Conservation (phyloP, 1,140 invertebrate genomes). For the Hermetia illucens region DNA sequence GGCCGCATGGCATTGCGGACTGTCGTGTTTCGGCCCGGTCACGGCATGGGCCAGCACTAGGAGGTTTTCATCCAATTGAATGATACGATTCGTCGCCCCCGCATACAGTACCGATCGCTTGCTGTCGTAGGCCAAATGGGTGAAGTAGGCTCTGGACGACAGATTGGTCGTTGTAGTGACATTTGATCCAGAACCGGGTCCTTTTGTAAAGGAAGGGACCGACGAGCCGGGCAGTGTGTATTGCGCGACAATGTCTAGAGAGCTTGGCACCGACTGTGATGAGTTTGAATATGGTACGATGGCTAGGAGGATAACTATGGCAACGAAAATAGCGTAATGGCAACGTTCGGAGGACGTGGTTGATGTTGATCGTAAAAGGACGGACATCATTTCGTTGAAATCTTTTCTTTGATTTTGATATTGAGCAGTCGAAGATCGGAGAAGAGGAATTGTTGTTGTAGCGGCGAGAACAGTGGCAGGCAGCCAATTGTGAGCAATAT, state of each 20-base stretch:
- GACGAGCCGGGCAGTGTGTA: neutral
- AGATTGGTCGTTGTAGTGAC: neutral
- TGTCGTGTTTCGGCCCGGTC: slow-evolving; percentile 66
- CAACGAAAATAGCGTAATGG: no score
- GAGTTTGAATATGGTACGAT: no score
- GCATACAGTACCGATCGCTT: slow-evolving; percentile 51
- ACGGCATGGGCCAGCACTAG: slow-evolving; percentile 49
- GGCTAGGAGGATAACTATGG: no score
- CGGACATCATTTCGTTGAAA: no score
- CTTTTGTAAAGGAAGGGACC: neutral
- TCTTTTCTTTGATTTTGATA: no score
- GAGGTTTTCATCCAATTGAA: slow-evolving; percentile 64
- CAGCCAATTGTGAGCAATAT: no score
- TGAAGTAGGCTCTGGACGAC: slow-evolving; percentile 31
- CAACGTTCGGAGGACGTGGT: no score
- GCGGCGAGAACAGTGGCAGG: no score
- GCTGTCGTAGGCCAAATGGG: slow-evolving; percentile 37
- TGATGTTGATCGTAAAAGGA: no score
- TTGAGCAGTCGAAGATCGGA: no score
- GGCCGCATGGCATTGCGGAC: slow-evolving; percentile 71
- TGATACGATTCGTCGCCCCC: slow-evolving; percentile 69
- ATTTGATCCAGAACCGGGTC: neutral
- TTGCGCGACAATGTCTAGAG: neutral
- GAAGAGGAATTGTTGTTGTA: no score
- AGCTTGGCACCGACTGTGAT: no score